These are phyloP conservation scores for Cryptosula pallasiana DNA, from an alignment of 2,888 invertebrate species.

Conservation along the genomic window DNA sequence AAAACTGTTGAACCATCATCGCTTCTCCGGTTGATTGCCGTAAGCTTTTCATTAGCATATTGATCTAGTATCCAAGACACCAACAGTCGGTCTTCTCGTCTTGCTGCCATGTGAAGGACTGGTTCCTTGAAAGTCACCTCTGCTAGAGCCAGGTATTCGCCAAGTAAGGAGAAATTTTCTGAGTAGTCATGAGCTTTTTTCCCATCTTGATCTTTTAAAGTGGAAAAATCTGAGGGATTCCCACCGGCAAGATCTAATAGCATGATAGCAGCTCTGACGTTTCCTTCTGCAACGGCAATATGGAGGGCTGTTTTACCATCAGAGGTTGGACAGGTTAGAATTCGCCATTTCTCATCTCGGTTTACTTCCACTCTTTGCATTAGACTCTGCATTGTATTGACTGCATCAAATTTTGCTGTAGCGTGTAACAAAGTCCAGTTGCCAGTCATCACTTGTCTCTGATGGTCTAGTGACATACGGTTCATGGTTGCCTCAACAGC, in stretches of 20 bases:
- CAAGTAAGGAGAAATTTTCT: neutral
- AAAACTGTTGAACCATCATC: neutral
- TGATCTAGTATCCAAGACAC: neutral
- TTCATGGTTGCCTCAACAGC: neutral
- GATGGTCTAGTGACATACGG: neutral
- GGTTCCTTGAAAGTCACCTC: neutral
- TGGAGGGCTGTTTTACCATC: slow-evolving; percentile 8
- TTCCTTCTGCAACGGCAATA: slow-evolving; percentile 16
- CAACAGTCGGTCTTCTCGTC: neutral
- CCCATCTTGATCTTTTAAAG: neutral
- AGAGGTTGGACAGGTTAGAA: neutral
- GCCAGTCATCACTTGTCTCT: neutral
- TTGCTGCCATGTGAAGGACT: neutral
- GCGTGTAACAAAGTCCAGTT: slow-evolving; percentile 3
- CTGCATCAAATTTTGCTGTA: neutral
- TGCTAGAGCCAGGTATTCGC: neutral
- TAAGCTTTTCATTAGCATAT: neutral
- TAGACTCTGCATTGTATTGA: neutral
- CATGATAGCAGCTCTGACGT: slow-evolving; percentile 4
- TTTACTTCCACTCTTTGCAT: neutral
- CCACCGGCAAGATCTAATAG: neutral
- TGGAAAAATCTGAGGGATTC: neutral
- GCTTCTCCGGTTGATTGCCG: neutral
- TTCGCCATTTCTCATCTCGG: neutral
- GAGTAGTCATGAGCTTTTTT: neutral